phyloP scores from a whole-genome alignment of 37 sponge, comb jelly and placozoan species.

The Tethya wilhelma region DNA sequence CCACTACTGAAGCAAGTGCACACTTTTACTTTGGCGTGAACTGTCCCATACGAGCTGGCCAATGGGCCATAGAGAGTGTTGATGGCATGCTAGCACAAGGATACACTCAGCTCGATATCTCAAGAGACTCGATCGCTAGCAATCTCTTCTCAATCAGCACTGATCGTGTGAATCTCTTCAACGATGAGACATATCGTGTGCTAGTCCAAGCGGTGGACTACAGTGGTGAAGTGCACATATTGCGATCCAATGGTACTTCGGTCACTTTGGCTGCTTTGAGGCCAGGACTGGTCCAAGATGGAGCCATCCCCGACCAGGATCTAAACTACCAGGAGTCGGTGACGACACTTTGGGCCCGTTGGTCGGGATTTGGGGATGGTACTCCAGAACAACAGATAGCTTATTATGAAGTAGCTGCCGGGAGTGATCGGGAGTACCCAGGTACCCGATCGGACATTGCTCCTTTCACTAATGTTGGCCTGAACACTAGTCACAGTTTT shows the following conservation, averaged over 20 bases:
- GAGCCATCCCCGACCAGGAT: constrained; percentile 58
- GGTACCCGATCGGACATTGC: constrained; percentile 74
- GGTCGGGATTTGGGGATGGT: constrained; percentile 76
- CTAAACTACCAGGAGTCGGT: constrained; percentile 77
- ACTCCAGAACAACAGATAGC: constrained; percentile 63
- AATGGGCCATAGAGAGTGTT: constrained; percentile 69
- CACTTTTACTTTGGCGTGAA: constrained; percentile 37
- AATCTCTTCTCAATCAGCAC: constrained; percentile 42
- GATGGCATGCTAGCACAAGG: constrained; percentile 54
- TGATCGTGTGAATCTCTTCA: constrained; percentile 53
- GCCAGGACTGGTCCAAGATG: constrained; percentile 74
- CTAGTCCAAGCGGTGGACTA: constrained; percentile 64
- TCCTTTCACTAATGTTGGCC: constrained; percentile 67
- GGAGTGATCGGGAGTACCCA: constrained; percentile 59
- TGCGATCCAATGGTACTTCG: constrained; percentile 54
- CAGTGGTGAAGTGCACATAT: constrained; percentile 41
- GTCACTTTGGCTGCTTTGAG: constrained; percentile 56
- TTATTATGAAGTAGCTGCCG: constrained; percentile 77
- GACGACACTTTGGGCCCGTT: constrained; percentile 50
- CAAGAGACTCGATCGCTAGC: not conserved
- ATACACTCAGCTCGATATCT: constrained; percentile 14
- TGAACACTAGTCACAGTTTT: constrained; percentile 51
- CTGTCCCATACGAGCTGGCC: constrained; percentile 56
- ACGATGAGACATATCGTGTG: constrained; percentile 74
- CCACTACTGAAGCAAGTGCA: constrained; percentile 42